These are phyloP conservation scores for Platichthys stellatus DNA, from an alignment of 2,113 vertebrate species.

Conservation along the genomic window DNA sequence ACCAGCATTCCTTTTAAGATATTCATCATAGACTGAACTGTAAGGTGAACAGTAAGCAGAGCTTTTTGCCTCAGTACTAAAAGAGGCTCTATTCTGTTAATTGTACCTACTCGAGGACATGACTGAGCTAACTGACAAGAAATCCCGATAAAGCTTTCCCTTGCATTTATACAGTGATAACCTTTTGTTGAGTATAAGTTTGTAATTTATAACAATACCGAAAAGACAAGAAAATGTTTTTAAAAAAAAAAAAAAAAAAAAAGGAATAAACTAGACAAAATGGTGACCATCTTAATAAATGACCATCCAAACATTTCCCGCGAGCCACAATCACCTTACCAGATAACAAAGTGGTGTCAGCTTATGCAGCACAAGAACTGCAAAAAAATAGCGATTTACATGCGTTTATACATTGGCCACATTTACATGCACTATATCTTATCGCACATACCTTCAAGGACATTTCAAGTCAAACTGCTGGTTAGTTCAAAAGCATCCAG, in stretches of 20 bases:
- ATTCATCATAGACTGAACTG: background rate
- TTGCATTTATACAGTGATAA: constrained; percentile 16
- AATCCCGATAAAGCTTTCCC: background rate
- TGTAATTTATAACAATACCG: background rate
- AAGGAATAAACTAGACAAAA: too few species aligned
- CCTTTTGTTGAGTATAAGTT: background rate
- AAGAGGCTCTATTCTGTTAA: background rate
- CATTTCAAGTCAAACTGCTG: background rate
- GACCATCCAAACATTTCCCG: background rate
- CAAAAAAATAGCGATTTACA: too few species aligned
- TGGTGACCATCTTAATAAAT: constrained; percentile 4
- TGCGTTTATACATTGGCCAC: too few species aligned
- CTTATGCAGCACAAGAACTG: too few species aligned
- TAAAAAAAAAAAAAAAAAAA: too few species aligned
- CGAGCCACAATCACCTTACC: background rate
- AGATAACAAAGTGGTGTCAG: too few species aligned
- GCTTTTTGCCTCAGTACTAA: background rate
- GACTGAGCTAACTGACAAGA: constrained; percentile 19
- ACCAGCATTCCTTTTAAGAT: constrained; percentile 2
- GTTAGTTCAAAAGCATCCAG: background rate
- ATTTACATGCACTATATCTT: background rate
- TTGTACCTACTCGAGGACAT: background rate
- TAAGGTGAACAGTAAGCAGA: background rate
- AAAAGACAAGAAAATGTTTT: too few species aligned
- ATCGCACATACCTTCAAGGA: background rate